Conservation (phyloP, 1,140 invertebrate genomes). For the Trialeurodes vaporariorum region DNA sequence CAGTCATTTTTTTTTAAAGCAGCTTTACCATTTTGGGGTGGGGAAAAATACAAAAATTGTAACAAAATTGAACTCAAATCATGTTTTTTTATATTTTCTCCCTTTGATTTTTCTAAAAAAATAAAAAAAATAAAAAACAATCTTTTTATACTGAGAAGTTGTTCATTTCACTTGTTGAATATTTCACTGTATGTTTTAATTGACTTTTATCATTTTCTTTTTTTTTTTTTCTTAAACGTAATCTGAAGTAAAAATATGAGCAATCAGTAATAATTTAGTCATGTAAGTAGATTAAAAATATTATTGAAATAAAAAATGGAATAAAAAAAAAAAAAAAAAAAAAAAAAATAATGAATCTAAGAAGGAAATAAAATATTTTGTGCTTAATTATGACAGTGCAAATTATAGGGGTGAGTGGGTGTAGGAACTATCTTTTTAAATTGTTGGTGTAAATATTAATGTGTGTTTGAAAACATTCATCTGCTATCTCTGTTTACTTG, state of each 20-base stretch:
- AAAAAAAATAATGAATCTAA: background rate
- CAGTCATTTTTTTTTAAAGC: too few species aligned
- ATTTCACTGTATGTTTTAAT: background rate
- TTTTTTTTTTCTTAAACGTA: background rate
- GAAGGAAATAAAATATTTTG: too few species aligned
- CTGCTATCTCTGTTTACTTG: too few species aligned
- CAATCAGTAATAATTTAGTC: too few species aligned
- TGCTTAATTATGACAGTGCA: background rate
- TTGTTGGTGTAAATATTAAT: too few species aligned
- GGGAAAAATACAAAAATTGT: too few species aligned
- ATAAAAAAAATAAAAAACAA: background rate
- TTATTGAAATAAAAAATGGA: background rate
- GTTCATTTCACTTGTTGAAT: background rate
- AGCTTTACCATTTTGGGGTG: too few species aligned
- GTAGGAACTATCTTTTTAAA: too few species aligned
- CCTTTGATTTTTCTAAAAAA: background rate
- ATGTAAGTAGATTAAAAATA: too few species aligned
- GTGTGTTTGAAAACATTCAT: too few species aligned
- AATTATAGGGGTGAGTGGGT: background rate
- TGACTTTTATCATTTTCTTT: background rate
- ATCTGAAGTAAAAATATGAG: background rate
- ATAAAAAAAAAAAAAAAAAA: background rate
- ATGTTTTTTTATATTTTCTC: background rate
- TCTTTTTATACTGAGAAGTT: background rate
- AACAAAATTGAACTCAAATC: too few species aligned